Evolutionary conservation across 2,113 vertebrate species (phyloP).

Genomic region (Actenoides hombroni): DNA sequence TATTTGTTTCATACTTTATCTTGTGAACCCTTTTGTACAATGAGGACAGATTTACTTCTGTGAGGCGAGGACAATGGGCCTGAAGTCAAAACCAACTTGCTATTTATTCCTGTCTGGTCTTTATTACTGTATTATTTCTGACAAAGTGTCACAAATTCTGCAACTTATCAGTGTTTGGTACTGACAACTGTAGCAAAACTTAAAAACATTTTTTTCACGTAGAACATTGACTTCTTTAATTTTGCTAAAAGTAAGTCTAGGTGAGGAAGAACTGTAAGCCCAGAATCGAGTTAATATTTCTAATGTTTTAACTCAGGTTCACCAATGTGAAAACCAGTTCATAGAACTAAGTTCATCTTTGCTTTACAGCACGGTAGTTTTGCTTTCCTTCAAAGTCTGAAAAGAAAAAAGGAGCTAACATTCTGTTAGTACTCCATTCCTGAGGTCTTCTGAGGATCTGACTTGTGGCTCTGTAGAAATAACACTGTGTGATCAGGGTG

Average conservation of each 20-base stretch:
- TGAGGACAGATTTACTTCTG: not conserved
- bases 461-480: not conserved
- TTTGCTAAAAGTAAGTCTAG: not conserved
- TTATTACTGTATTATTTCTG: not conserved
- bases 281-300: not conserved
- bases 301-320: not conserved
- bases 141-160: not conserved
- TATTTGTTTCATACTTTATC: conserved; percentile 26
- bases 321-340: not conserved
- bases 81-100: not conserved
- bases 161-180: not conserved
- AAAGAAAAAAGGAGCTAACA: not conserved
- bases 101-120: conserved; percentile 36
- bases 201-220: not conserved
- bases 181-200: not conserved
- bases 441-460: not conserved
- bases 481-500: not conserved
- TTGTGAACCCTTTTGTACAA: conserved; percentile 27
- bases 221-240: not conserved
- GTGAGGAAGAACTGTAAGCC: not conserved
- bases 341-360: not conserved
- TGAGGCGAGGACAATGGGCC: not conserved
- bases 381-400: not conserved
- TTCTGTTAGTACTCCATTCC: not conserved
- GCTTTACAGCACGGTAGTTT: not conserved